Base-by-base conservation (phyloP, 2,113 vertebrate genomes). In the Platanista minor region DNA sequence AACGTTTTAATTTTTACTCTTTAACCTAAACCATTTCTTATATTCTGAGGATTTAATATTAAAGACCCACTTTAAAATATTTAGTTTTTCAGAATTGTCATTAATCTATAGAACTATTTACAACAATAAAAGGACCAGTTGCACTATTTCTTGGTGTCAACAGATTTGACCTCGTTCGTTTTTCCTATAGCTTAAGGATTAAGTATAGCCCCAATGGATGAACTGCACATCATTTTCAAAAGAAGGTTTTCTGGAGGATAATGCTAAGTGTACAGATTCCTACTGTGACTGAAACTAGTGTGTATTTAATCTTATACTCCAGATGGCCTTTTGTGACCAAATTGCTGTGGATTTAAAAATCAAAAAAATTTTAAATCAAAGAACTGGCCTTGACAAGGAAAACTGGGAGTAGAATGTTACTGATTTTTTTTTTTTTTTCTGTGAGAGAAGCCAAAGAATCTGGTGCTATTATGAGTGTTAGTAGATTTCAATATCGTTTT, bases 241-340 rank as follows among this genome's bases (percentile, higher is more conserved):
- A 69, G 11, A 93, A 95, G 57, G 13, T 46, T 97, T 93, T 94
- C 62, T 88, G 71, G 29, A 41, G 39, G 39, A 61, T 74, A 91
- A 86, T 87, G 93, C 95, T 94, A 83, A 95, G 91, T 91, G 94
- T 75, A 82, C 86, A 94, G 83, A 75, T 94, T 96, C 46, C 49
- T 74, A n/a, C 61, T 46, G 89, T 92, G 43, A 49, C 29, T 74
- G 86, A 95, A 94, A n/a, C 23, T 66, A 33, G 18, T 21, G 43
- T 64, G 92, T 87, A 78, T 92, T 96, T 95, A 96, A 96, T 96
- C 88, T 80, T 82, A 69, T 31, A 62, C 77, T 96, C 61, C 69
- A 96, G 92, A 81, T 96, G 86, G 33, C 43, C 82, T 96, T 97
- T 67, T 93, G 91, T 96, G 78, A 93, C 80, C 62, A 92, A 95